phyloP scores from a whole-genome alignment of 2,888 invertebrate genomes.

The Baccha elongata region DNA sequence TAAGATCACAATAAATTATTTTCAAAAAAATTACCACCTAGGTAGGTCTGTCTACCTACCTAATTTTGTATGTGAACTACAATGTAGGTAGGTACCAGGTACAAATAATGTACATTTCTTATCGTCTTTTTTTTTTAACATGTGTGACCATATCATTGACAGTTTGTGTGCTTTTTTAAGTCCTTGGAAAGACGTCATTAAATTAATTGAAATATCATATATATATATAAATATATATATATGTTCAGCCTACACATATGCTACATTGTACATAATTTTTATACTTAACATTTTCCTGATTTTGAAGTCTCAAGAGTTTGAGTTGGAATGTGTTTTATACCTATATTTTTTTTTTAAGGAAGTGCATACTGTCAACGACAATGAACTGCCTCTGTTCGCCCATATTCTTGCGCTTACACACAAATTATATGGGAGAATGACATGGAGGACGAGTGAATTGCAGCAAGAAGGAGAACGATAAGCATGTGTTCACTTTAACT shows the following conservation, averaged over 20 bases:
- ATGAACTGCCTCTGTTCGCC: slow-evolving; percentile 13
- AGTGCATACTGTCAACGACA: slow-evolving; percentile 24
- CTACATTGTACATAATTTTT: slow-evolving; percentile 6
- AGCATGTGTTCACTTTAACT: slow-evolving; percentile 72
- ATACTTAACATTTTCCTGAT: not conserved
- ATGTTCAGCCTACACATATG: slow-evolving; percentile 4
- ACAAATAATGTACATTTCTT: not conserved
- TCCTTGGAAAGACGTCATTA: not conserved
- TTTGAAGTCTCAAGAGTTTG: slow-evolving; percentile 6
- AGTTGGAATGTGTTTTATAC: too few species aligned
- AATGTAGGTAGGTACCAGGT: too few species aligned
- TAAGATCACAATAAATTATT: too few species aligned
- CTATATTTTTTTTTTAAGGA: slow-evolving; percentile 8
- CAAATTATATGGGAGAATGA: not conserved
- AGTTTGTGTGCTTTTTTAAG: not conserved
- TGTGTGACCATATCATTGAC: not conserved
- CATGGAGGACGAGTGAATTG: not conserved
- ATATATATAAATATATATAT: not conserved
- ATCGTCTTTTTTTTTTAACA: not conserved
- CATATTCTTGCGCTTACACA: slow-evolving; percentile 11
- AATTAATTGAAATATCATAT: not conserved
- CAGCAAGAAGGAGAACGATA: slow-evolving; percentile 32
- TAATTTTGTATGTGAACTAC: too few species aligned
- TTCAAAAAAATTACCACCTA: too few species aligned
- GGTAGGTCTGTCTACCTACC: too few species aligned